phyloP scores from a whole-genome alignment of 1,140 invertebrate species.

The Armadillidium nasatum region DNA sequence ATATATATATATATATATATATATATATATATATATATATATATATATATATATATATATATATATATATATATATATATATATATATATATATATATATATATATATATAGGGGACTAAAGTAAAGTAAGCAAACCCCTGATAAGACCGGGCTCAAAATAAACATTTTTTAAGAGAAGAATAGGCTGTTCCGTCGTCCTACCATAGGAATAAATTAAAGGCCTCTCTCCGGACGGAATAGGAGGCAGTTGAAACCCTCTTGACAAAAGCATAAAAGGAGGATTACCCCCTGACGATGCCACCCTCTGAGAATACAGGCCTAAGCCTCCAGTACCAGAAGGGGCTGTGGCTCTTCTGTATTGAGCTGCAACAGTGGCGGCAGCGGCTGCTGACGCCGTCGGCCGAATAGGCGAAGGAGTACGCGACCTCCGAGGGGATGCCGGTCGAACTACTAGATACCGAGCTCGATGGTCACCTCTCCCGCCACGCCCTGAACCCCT shows the following conservation, averaged over 20 bases:
- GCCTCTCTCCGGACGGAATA: not conserved
- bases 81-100: too few relatives aligned
- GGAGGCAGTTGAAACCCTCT: not conserved
- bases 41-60: too few relatives aligned
- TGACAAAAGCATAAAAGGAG: not conserved
- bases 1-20: too few relatives aligned
- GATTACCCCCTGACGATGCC: not conserved
- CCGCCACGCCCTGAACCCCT: not conserved
- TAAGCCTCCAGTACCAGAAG: not conserved
- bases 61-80: too few relatives aligned
- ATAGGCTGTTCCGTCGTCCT: too few relatives aligned
- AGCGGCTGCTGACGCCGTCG: not conserved
- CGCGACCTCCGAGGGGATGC: not conserved
- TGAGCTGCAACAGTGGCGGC: too few relatives aligned
- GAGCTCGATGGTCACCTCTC: not conserved
- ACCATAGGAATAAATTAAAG: not conserved
- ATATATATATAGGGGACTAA: too few relatives aligned
- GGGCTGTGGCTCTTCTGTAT: not conserved
- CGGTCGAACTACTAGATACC: not conserved
- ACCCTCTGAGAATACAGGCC: not conserved
- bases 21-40: too few relatives aligned
- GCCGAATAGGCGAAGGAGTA: not conserved
- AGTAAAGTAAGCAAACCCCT: too few relatives aligned
- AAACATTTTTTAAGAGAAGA: too few relatives aligned
- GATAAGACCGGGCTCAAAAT: too few relatives aligned